phyloP scores from a whole-genome alignment of 2,888 invertebrate genomes.

The Axea sp. region DNA sequence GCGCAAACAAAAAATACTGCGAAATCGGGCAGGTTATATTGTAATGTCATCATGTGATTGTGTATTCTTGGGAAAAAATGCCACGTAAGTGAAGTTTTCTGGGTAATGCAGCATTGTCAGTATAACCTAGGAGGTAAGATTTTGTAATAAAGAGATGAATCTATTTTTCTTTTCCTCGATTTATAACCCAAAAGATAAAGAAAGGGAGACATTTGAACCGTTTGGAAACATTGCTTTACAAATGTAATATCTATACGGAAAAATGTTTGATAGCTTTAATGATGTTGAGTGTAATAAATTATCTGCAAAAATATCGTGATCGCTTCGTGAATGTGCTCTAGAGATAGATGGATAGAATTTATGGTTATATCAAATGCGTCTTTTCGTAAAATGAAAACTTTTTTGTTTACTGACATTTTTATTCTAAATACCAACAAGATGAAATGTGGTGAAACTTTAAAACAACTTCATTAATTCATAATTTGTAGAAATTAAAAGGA shows the following conservation, averaged over 20 bases:
- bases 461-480: too few species aligned
- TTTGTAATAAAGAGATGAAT: conserved; percentile 15
- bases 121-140: conserved; percentile 24
- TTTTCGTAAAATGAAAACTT: not conserved
- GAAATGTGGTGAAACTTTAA: too few species aligned
- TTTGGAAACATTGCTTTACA: conserved; percentile 15
- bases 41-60: conserved; percentile 16
- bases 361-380: not conserved
- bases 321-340: conserved; percentile 4
- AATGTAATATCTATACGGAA: conserved; percentile 31
- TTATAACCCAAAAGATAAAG: conserved; percentile 37
- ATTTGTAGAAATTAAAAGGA: too few species aligned
- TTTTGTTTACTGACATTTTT: not conserved
- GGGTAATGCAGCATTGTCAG: conserved; percentile 31
- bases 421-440: conserved; percentile 1
- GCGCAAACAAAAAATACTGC: not conserved
- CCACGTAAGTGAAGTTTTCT: conserved; percentile 28
- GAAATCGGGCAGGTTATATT: conserved; percentile 11
- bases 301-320: conserved; percentile 6
- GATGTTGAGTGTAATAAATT: conserved; percentile 23
- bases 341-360: not conserved
- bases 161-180: conserved; percentile 38
- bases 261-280: conserved; percentile 38
- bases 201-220: conserved; percentile 29
- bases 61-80: conserved; percentile 20